Percentiles rank a stretch among this genome's conserved stretches.
Conservation (phyloP, 2,797 vertebrate species). For the Acropternis orthonyx region DNA sequence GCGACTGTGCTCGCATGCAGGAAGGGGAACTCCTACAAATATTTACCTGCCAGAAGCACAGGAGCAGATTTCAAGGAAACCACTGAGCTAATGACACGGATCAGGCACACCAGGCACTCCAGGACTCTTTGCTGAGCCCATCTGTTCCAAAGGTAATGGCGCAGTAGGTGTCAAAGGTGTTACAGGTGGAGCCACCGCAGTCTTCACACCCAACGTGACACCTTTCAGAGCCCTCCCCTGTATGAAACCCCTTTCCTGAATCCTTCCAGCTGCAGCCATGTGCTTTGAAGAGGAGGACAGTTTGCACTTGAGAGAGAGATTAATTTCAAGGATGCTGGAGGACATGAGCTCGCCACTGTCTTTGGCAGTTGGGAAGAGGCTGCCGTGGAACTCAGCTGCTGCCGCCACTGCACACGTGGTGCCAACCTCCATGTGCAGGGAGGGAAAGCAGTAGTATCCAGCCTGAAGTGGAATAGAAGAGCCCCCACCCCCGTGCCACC, state of each 20-base stretch:
- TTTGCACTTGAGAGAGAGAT: not conserved
- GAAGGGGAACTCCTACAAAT: not conserved
- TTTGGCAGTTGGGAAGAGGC: not conserved
- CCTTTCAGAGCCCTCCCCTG: not conserved
- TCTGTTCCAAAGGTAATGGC: rapidly evolving
- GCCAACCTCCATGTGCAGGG: rapidly evolving
- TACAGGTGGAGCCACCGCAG: not conserved
- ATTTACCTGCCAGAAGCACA: not conserved
- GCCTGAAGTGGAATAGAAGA: rapidly evolving
- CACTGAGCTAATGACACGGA: not conserved
- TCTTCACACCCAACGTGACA: rapidly evolving
- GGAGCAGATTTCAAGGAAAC: not conserved
- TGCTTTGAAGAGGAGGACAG: not conserved
- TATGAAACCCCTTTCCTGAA: not conserved
- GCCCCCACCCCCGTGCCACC: not conserved
- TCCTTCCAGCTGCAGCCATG: not conserved
- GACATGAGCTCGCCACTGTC: rapidly evolving
- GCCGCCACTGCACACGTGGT: rapidly evolving
- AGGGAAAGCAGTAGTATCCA: not conserved
- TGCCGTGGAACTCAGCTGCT: not conserved
- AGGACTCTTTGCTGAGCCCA: not conserved
- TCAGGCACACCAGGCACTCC: rapidly evolving
- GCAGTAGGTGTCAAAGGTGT: rapidly evolving
- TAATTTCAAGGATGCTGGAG: not conserved
- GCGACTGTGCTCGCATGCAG: rapidly evolving